Evolutionary conservation across 1,140 invertebrate genomes (phyloP), one percentile per base, ranked within the genome.

Genomic region (Calephelis nemesis): DNA sequence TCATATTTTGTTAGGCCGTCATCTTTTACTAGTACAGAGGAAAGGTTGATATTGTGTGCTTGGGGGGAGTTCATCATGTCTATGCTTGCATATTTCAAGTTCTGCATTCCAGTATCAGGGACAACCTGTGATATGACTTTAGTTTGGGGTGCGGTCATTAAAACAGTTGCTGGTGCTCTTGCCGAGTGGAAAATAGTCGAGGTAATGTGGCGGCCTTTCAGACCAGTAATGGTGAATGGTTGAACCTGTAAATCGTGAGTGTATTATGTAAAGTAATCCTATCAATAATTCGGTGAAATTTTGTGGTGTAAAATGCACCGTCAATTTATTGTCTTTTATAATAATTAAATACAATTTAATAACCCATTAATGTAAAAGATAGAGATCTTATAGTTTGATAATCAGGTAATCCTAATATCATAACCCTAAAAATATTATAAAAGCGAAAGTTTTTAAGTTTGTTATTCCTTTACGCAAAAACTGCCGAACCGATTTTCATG

Each of bases 161-260:
- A 78, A 0, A 91, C 89, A 5, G 88, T 91, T 62, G 85, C 86
- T 0, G 86, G 84, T 3, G 83, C 81, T 19, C 87, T 75, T 12
- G 79, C 75, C 1, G 85, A 72, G 67, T 90, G 89, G 75, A 90
- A 91, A 81, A 91, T 90, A 1, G 85, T 88, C 12, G 88, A 90
- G n/a, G 87, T 89, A 48, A 91, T 84, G 48, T 90, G 86, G 7
- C 89, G 83, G 0, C 81, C 79, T 63, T 90, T 91, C 1, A 89
- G 65, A 1, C 79, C 83, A 4, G 80, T 65, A 78, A 91, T 83
- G 30, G 86, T 86, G 69, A 84, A 88, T 39, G 87, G 86, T 68
- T 88, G 86, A 5, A 88, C 72, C 88, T 91, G 81, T 40, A 81
- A 84, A 71, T 42, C 19, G 12, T 45, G 52, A 39, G 39, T 52